Base-by-base conservation (phyloP, 2,113 vertebrate genomes). In the Physeter macrocephalus region DNA sequence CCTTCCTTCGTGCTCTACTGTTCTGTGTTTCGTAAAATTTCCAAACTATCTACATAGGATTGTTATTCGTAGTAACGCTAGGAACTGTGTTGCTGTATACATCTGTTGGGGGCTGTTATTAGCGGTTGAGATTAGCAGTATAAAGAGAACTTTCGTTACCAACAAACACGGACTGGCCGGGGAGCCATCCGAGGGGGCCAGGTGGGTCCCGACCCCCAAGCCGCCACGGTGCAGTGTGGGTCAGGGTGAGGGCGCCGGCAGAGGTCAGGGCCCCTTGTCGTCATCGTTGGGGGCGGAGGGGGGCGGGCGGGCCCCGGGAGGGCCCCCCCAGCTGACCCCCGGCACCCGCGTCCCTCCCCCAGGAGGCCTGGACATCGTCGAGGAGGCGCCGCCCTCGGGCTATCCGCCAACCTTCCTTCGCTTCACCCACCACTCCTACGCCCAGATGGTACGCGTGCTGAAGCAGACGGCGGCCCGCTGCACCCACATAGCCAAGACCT, bases 391-490 rank as follows among this genome's bases (percentile, higher is more conserved):
- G 5, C 98, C 99, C 46, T 98, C 98, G 0, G 96, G 89, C 14
- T 67, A 95, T 18, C 99, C 99, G 4, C 98, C 98, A 75, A 99
- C 99, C 72, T 98, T 99, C 97, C 99, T 99, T 78, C 99, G 98
- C 97, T 99, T 99, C 92, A 98, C 98, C 9, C 99, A 99, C 94
- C 99, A 99, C 92, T 98, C 99, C 2, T 99, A 99, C 15, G 46
- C 98, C 31, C 99, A 99, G 98, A 99, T 99, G 99, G 99, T 98
- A 96, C 99, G 98, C 43, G 96, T 98, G 0, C 95, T 99, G 97
- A 99, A 99, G 98, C 99, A 99, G 95, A 99, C 99, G 0, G 99
- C 99, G 0, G 98, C 99, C 78, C 99, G 99, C 94, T 99, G 99
- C 75, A 97, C 99, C 85, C 98, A 99, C 27, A 99, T 99, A 84